Conservation (phyloP, 2,797 vertebrate genomes). For the Centropyge bicolor region DNA sequence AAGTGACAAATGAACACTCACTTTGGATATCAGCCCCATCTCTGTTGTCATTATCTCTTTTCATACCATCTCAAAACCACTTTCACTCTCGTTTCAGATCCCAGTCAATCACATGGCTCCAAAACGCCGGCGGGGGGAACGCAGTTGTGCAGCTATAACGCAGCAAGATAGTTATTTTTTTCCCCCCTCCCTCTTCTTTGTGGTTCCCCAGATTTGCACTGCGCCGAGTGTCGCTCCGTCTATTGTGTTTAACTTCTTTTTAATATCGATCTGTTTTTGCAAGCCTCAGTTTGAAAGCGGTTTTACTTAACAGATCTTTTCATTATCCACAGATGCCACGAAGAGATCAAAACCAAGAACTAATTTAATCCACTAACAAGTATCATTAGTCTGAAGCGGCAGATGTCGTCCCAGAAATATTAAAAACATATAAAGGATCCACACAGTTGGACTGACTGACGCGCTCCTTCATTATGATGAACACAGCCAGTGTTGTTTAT, state of each 20-base stretch:
- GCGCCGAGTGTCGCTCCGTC: conserved; percentile 13
- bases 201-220: conserved; percentile 23
- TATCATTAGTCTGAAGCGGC: neutral
- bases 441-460: neutral
- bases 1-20: conserved; percentile 57
- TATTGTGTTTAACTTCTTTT: conserved; percentile 17
- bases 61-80: conserved; percentile 46
- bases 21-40: conserved; percentile 54
- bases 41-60: conserved; percentile 62
- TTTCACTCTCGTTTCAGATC: conserved; percentile 50
- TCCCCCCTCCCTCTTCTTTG: neutral
- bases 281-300: neutral
- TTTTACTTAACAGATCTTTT: conserved; percentile 6
- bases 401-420: neutral
- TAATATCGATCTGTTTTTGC: conserved; percentile 1
- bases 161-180: conserved; percentile 21
- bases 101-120: conserved; percentile 53
- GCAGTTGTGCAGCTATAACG: conserved; percentile 20
- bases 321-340: neutral
- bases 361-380: neutral
- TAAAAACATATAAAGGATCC: neutral
- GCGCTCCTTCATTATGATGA: neutral
- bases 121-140: conserved; percentile 16
- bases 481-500: neutral
- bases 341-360: neutral